These are phyloP conservation scores for Akabosia matsudoensis DNA, from an alignment of 1,140 invertebrate species.

Conservation along the genomic window DNA sequence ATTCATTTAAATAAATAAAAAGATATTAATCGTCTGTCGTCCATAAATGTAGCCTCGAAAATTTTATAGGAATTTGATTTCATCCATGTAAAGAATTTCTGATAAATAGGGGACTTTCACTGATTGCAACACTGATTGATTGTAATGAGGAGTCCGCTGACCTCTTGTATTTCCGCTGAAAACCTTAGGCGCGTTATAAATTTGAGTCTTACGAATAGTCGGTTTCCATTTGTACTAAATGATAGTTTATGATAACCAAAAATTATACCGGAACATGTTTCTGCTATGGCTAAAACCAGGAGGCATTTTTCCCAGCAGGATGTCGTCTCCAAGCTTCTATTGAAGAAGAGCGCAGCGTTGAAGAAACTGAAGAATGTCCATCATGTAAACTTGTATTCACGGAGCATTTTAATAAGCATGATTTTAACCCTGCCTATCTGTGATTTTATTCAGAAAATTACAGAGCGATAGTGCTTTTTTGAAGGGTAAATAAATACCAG, in stretches of 20 bases:
- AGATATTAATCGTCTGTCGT: not conserved
- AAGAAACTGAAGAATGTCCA: not conserved
- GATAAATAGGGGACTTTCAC: conserved; percentile 19
- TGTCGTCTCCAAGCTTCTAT: conserved; percentile 21
- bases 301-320: conserved; percentile 11
- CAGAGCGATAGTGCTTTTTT: too few relatives aligned
- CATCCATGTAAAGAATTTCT: not conserved
- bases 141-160: not conserved
- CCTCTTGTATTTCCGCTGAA: conserved; percentile 4
- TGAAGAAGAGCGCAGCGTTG: not conserved
- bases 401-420: conserved; percentile 10
- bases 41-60: not conserved
- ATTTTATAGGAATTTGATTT: not conserved
- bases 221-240: not conserved
- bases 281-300: conserved; percentile 12
- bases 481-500: too few relatives aligned
- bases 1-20: too few relatives aligned
- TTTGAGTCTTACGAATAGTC: not conserved
- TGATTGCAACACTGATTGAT: conserved; percentile 2
- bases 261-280: too few relatives aligned
- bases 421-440: not conserved
- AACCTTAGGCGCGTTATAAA: too few relatives aligned
- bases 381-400: not conserved
- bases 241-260: too few relatives aligned
- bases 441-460: too few relatives aligned